Conservation (phyloP, 2,888 invertebrate species). For the Phortica okadai region DNA sequence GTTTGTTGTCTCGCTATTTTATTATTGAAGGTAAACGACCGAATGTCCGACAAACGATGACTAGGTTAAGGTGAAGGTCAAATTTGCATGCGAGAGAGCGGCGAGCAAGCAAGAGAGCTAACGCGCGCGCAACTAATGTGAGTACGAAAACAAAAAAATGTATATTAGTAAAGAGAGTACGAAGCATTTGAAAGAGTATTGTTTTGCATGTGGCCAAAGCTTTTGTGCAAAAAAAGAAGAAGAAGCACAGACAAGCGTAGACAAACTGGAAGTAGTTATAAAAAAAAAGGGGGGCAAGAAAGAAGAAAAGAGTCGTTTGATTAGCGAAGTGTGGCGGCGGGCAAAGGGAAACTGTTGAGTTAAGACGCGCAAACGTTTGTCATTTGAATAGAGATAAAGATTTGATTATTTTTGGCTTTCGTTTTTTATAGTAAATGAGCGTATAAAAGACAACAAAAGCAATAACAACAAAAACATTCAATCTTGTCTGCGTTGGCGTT, state of each 20-base stretch:
- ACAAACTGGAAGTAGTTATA: slow-evolving; percentile 30
- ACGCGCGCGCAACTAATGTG: slow-evolving; percentile 31
- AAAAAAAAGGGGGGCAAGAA: slow-evolving; percentile 23
- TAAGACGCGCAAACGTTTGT: not conserved
- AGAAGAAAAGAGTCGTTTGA: slow-evolving; percentile 27
- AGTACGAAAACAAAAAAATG: slow-evolving; percentile 21
- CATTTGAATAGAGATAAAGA: slow-evolving; percentile 1
- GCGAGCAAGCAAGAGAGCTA: slow-evolving; percentile 39
- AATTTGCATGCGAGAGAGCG: slow-evolving; percentile 51
- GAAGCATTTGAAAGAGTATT: slow-evolving; percentile 52
- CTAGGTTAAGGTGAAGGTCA: slow-evolving; percentile 78
- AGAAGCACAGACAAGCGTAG: slow-evolving; percentile 42
- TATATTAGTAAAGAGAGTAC: slow-evolving; percentile 21
- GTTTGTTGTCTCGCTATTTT: slow-evolving; percentile 13
- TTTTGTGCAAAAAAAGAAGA: slow-evolving; percentile 33
- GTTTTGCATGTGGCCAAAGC: slow-evolving; percentile 43
- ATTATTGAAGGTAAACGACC: slow-evolving; percentile 74
- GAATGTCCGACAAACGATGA: slow-evolving; percentile 77
- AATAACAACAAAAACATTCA: slow-evolving; percentile 25
- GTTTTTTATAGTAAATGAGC: no score
- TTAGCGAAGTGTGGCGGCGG: no score
- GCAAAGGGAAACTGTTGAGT: no score
- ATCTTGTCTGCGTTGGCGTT: not conserved
- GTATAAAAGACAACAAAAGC: not conserved
- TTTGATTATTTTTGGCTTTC: slow-evolving; percentile 17